Base-by-base conservation (phyloP, 2,797 vertebrate genomes). In the Emys orbicularis region DNA sequence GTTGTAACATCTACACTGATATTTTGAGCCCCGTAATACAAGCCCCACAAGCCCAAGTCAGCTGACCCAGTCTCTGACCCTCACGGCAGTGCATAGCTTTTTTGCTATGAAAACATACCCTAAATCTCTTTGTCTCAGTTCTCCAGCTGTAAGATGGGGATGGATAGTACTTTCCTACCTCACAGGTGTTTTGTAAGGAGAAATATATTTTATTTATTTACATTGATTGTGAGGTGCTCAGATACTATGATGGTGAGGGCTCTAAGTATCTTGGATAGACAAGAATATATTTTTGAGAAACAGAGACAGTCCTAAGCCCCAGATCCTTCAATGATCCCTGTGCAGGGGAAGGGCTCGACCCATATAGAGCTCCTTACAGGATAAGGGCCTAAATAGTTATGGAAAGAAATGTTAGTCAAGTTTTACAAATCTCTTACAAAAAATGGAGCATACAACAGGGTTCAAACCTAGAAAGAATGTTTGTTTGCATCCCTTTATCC, bases 381-480 rank as follows among this genome's bases (percentile, higher is more conserved):
- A 49, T 49, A 29, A 19, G 19, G 50, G 41, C 79, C 87, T 59
- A 61, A 44, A 74, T 27, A 41, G 18, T 2, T 53, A 3, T 1
- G 3, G 23, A 82, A n/a, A 44, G 54, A 27, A 76, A 47, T 47
- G 1, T 11, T 11, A 86, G 81, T 21, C n/a, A 21, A 27, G 47
- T 8, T 82, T 54, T 77, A 37, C 49, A 19, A 31, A 0, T 4
- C 65, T 31, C 81, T 3, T 29, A 54, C 59, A 44, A 77, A 89
- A 72, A 25, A 15, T 56, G 57, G 56, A 81, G 83, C 37, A 37
- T 25, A 65, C 16, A 34, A 72, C 0, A 81, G 6, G 0, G 12
- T 27, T 59, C 29, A 41, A 1, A n/a, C 11, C 4, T 0, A 3
- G 3, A 19, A 82, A 2, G 34, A 84, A 23, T 21, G 44, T 1